Evolutionary conservation across 2,797 vertebrate species (phyloP), one percentile per base, ranked within the genome.

Genomic region (Prunella strophiata): DNA sequence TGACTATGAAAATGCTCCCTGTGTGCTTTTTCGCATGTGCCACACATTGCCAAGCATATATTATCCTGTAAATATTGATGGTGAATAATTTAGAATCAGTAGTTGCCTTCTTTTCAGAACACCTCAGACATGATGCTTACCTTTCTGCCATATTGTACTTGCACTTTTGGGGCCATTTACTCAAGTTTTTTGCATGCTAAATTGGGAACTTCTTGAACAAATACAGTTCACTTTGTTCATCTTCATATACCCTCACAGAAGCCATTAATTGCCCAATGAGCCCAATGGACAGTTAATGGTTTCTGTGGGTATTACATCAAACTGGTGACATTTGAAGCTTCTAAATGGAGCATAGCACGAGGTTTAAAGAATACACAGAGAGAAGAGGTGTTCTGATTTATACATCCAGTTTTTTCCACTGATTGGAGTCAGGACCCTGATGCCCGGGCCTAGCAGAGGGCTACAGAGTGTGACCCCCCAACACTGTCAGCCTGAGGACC

Each of bases 61-160:
- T 94, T 86, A 91, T 62, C 77, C 59, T 79, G 74, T 47, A 94
- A 87, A 73, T 93, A 61, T 76, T 91, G 91, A 85, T 71, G 63
- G 22, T n/a, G 65, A 74, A 54, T 51, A 84, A 81, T 94, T 96
- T 80, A 72, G 59, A 38, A 57, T 76, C 27, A 67, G 26, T 50
- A 50, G 52, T 27, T 74, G 9, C 42, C 52, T 63, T 68, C 43
- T 75, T 79, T 92, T 86, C 34, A 12, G 70, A 93, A 48, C 26
- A 54, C 42, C 29, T 93, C 47, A 65, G 58, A 54, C 0, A 4
- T 8, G 34, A 23, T 81, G 16, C 29, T 76, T 85, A 26, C 10
- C 5, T 91, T 93, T 89, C 88, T 42, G 50, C 78, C 19, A 73
- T 84, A 50, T 32, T 91, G 71, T 30, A 61, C 40, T 93, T 85